Base-by-base conservation (phyloP, 1,140 invertebrate genomes). In the Apis dorsata region DNA sequence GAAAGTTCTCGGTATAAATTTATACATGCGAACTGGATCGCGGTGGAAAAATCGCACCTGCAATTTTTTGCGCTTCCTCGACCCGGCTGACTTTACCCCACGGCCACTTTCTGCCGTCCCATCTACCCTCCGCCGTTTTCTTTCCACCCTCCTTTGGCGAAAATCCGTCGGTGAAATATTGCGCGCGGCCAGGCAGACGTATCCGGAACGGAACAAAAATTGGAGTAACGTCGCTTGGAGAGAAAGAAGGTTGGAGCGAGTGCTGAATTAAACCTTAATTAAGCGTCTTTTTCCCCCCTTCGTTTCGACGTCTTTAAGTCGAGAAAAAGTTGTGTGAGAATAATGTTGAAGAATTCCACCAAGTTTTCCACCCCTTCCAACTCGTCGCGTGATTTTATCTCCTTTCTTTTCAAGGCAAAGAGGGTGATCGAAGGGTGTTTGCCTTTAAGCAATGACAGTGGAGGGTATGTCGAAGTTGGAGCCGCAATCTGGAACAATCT, bases 41-140 rank as follows among this genome's bases (percentile, higher is more conserved):
- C 0, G 24, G 24, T 24, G 24, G 24, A 24, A 0, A 24, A 24
- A 24, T 24, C 24, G 24, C 24, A 24, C 24, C 24, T 24, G 24
- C 24, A 0, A 24, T 24, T 24, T 24, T 24, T 24, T 24, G 24
- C 24, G 24, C 24, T 24, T 24, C 24, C 24, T 24, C 24, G 24
- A 24, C 24, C 24, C 24, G 24, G 24, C 24, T 24, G 24, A 24
- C 24, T 24, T 24, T 24, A 24, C 0, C 24, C 24, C 24, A 0
- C 24, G 24, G 24, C 24, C 24, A 0, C 24, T 85, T 84, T 88
- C 83, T 59, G 44, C 51, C 17, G 12, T 8, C 44, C 10, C 12
- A 9, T 44, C n/a, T 2, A 11, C 13, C 17, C 3, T 21, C 24
- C 44, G 0, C 19, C 11, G 21, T 12, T 63, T 4, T 21, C 15